Conservation (phyloP, 2,113 vertebrate species). For the Marmota monax region DNA sequence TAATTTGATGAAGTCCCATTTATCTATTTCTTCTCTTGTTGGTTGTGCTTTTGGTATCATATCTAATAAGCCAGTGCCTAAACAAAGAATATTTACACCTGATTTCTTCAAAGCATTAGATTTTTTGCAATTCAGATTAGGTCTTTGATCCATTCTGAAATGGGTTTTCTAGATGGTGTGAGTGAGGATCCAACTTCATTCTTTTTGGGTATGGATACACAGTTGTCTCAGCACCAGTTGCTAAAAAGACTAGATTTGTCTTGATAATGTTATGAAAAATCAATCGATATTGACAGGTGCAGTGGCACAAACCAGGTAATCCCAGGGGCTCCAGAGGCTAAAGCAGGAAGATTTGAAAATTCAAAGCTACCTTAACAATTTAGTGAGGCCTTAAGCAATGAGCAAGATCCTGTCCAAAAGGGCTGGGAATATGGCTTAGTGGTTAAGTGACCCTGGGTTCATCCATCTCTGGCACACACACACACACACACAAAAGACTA, state of each 20-base stretch:
- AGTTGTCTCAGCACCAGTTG: background rate
- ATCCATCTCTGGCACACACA: too few species aligned
- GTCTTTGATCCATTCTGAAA: background rate
- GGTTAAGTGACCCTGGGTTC: too few species aligned
- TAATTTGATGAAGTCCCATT: background rate
- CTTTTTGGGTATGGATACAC: background rate
- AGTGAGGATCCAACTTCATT: background rate
- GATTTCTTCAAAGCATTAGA: conserved; percentile 7
- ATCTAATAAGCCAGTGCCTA: conserved; percentile 3
- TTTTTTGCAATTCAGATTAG: background rate
- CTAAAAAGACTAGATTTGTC: background rate
- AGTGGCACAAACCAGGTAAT: too few species aligned
- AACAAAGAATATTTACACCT: background rate
- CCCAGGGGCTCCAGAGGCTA: too few species aligned
- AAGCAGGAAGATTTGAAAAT: too few species aligned
- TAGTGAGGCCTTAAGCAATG: too few species aligned
- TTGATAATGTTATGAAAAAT: background rate
- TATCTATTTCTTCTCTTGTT: background rate
- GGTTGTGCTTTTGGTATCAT: background rate
- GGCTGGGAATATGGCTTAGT: too few species aligned
- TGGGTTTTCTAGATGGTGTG: background rate
- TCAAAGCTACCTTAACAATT: too few species aligned
- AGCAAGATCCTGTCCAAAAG: too few species aligned
- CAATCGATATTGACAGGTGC: background rate
- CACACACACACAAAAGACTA: background rate